These are phyloP conservation scores for Notodonta ziczac DNA, from an alignment of 2,888 invertebrate genomes.

Conservation along the genomic window DNA sequence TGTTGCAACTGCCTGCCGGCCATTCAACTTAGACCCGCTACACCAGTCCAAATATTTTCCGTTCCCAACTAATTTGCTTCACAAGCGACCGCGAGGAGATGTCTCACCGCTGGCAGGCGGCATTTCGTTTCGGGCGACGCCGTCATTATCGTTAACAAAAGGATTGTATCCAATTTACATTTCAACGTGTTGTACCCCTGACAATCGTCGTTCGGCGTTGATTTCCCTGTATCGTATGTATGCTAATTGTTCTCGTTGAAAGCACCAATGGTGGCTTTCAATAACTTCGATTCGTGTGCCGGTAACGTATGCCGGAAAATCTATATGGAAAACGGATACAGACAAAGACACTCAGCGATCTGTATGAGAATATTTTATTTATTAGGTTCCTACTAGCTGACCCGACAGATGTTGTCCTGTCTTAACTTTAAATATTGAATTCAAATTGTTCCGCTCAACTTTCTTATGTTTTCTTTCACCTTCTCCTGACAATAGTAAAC, in stretches of 20 bases:
- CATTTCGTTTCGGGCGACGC: conserved; percentile 23
- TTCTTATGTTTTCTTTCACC: no score
- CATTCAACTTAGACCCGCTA: conserved; percentile 49
- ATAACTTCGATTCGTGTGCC: conserved; percentile 10
- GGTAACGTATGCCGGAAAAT: conserved; percentile 4
- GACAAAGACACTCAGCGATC: conserved; percentile 32
- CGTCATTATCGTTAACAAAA: conserved; percentile 67
- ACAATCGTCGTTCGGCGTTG: conserved; percentile 43
- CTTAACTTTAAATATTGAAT: no score
- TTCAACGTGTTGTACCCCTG: conserved; percentile 47
- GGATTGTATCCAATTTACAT: conserved; percentile 68
- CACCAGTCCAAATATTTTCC: conserved; percentile 39
- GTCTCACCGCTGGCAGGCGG: conserved; percentile 27
- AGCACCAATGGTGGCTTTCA: conserved; percentile 6
- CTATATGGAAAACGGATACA: conserved; percentile 8
- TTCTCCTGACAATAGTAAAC: no score
- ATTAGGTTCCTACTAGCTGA: conserved; percentile 17
- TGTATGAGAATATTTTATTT: conserved; percentile 42
- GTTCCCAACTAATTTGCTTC: conserved; percentile 31
- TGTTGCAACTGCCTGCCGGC: conserved; percentile 46
- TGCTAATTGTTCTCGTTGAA: conserved; percentile 14
- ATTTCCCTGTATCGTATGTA: conserved; percentile 21
- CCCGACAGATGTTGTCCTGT: no score
- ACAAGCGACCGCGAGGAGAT: conserved; percentile 29
- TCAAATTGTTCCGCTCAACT: no score